These are phyloP conservation scores for Potamarius usumacintae DNA, from an alignment of 2,113 vertebrate genomes.

Conservation along the genomic window DNA sequence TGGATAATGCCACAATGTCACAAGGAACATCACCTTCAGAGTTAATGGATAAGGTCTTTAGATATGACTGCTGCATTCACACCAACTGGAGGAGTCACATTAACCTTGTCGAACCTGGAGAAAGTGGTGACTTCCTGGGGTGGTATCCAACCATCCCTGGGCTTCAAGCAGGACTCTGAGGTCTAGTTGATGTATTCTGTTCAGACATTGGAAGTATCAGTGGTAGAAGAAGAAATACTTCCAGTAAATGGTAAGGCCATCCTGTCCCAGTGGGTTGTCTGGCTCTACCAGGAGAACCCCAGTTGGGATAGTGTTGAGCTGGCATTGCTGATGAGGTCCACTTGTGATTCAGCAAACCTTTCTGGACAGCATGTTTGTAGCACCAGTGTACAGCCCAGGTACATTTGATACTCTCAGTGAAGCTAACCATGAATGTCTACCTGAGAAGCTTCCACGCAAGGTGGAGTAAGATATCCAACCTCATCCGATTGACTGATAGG, in stretches of 20 bases:
- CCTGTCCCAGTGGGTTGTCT: neutral
- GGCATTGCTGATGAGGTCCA: neutral
- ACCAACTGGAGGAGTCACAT: neutral
- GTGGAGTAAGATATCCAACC: neutral
- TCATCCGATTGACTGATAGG: neutral
- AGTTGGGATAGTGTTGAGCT: neutral
- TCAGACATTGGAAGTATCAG: neutral
- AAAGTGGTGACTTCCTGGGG: neutral
- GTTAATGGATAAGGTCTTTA: neutral
- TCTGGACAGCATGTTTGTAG: neutral
- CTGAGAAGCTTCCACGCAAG: neutral
- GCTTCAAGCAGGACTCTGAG: neutral
- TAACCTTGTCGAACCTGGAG: neutral
- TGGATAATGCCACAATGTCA: neutral
- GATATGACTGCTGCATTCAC: neutral
- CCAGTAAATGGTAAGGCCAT: neutral
- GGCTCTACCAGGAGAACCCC: neutral
- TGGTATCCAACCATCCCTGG: neutral
- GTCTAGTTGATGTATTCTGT: neutral
- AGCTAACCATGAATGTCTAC: neutral
- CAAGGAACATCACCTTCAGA: neutral
- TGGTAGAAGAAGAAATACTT: neutral
- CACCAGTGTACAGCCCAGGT: neutral
- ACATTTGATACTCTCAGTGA: neutral
- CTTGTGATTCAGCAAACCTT: neutral